A percentile compares a stretch with the other conserved stretches of the same genome.
These are phyloP conservation scores for Tetragonula carbonaria DNA, from an alignment of 2,888 invertebrate species.

Conservation along the genomic window DNA sequence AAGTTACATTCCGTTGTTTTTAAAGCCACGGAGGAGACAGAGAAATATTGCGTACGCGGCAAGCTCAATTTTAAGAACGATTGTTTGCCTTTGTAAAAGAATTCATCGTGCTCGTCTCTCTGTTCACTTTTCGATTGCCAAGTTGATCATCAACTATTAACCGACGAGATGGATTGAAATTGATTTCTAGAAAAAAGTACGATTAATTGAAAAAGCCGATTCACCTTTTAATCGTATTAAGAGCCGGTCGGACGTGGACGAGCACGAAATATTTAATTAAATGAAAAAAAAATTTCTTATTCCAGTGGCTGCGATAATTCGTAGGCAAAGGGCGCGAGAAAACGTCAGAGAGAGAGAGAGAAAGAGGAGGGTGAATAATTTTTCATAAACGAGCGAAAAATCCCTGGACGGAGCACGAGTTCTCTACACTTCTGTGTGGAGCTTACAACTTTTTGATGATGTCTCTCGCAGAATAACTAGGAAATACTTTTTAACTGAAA, in stretches of 20 bases:
- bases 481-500: neutral
- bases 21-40: no score
- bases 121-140: no score
- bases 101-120: no score
- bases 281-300: conserved; percentile 29
- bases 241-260: neutral
- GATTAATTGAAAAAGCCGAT: no score
- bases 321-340: neutral
- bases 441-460: neutral
- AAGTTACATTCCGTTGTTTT: no score
- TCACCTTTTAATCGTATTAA: conserved; percentile 23
- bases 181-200: no score
- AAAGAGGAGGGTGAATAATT: conserved; percentile 40
- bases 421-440: neutral
- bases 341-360: neutral
- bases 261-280: conserved; percentile 38
- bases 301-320: conserved; percentile 11
- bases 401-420: neutral
- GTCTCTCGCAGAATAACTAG: neutral
- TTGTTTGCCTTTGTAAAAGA: no score
- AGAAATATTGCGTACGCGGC: no score
- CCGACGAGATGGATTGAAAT: no score
- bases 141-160: no score
- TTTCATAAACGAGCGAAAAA: conserved; percentile 35
- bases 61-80: no score